Base-by-base conservation (phyloP, 2,888 invertebrate species). In the Danaus chrysippus region DNA sequence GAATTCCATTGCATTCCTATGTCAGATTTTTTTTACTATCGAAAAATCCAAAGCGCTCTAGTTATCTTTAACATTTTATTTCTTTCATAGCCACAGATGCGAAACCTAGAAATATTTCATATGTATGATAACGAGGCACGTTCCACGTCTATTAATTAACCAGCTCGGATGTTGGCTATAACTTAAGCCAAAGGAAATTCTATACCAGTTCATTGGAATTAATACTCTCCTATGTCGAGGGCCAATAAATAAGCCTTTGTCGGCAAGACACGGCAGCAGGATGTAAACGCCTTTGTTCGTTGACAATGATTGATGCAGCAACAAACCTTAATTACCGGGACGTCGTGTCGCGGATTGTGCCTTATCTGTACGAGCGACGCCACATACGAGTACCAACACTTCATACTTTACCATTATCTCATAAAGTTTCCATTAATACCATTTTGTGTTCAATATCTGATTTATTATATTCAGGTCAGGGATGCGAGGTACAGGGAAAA, bases 261-360 rank as follows among this genome's bases (percentile, higher is more conserved):
- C 55, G 43, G 34, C 12, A 11, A 23, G 52, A 46, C 41, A 64
- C 56, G 56, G 53, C 56, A 43, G 54, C 56, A 12, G 17, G 59
- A 59, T 46, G 56, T 58, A 52, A 58, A 23, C 55, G 53, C 58
- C 62, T 60, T 66, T 66, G 66, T 66, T 54, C 15, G 42, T 42
- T 54, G 64, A 67, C 68, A 64, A 63, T 66, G 69, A 71, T 66
- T 65, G 68, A 64, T 61, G 55, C 54, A 61, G 56, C 42, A 13
- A 41, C 17, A 41, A 54, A 46, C 62, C 57, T 59, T 62, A 65
- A 65, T 62, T 60, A 60, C 54, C 44, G 59, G 17, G 13, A 23
- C 54, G 62, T 13, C 55, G 49, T 55, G 44, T 41, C 59, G 44
- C 15, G 41, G 44, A 12, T 17, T 41, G 34, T 17, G 49, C 49